Percentiles rank a stretch among this genome's conserved stretches.
phyloP scores from a whole-genome alignment of 2,797 vertebrate genomes.

The Urosaurus nigricauda region DNA sequence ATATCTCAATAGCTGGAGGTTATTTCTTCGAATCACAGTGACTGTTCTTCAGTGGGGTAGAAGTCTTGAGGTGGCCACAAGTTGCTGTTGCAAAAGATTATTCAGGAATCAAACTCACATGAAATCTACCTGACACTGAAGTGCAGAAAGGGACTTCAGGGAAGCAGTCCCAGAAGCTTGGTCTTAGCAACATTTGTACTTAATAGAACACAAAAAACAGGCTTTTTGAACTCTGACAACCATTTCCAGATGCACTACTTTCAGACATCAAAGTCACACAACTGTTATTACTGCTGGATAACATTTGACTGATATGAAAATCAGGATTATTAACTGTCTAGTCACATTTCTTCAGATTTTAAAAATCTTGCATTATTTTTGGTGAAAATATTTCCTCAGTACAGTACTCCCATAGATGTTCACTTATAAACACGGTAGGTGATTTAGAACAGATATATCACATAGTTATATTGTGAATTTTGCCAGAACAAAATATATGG shows the following conservation, averaged over 20 bases:
- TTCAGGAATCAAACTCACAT: conserved; percentile 35
- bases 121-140: conserved; percentile 20
- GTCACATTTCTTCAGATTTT: not conserved
- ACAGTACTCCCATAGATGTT: not conserved
- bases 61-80: not conserved
- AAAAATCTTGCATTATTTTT: not conserved
- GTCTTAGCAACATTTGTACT: not conserved
- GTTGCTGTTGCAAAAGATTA: not conserved
- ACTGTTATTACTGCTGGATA: not conserved
- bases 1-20: not conserved
- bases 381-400: not conserved
- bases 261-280: not conserved
- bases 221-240: conserved; percentile 1
- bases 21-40: not conserved
- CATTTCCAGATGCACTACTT: not conserved
- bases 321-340: not conserved
- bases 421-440: not conserved
- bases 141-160: not conserved
- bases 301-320: not conserved
- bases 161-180: conserved; percentile 1
- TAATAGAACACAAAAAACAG: not conserved
- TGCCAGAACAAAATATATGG: no score
- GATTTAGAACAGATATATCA: no score
- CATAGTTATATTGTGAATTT: no score
- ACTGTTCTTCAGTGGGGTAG: not conserved